Evolutionary conservation across 2,113 vertebrate genomes (phyloP).

Genomic region (Misgurnus anguillicaudatus): DNA sequence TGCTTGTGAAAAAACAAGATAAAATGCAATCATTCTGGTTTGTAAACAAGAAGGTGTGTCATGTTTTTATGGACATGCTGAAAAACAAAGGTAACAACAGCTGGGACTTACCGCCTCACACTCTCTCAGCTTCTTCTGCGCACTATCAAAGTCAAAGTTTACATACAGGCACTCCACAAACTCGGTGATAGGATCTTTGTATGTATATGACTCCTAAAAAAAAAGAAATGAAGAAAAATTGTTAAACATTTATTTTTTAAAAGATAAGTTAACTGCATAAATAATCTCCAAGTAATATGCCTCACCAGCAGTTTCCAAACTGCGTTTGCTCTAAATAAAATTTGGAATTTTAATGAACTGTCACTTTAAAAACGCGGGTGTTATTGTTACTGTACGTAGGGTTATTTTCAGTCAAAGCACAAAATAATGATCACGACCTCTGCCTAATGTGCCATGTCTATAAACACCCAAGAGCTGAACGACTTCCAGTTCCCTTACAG

Average conservation of each 20-base stretch:
- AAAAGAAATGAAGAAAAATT: not conserved
- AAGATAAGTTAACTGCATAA: not conserved
- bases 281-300: no score
- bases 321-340: no score
- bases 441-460: conserved; percentile 19
- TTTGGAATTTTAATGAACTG: not conserved
- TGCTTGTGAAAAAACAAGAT: conserved; percentile 4
- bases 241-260: not conserved
- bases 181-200: conserved; percentile 96
- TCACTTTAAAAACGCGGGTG: not conserved
- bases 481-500: conserved; percentile 12
- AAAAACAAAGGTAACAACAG: not conserved
- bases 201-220: conserved; percentile 86
- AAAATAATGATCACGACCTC: not conserved
- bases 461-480: conserved; percentile 20
- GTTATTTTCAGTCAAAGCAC: not conserved
- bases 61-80: not conserved
- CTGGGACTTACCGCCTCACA: conserved; percentile 89
- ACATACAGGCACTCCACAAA: conserved; percentile 97
- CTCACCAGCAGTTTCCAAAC: no score
- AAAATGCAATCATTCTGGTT: not conserved
- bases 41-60: not conserved
- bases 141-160: conserved; percentile 96
- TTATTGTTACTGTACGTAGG: not conserved
- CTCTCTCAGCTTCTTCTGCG: conserved; percentile 94